These are phyloP conservation scores for Oreotrochilus melanogaster DNA, from an alignment of 2,113 vertebrate species.

Conservation along the genomic window DNA sequence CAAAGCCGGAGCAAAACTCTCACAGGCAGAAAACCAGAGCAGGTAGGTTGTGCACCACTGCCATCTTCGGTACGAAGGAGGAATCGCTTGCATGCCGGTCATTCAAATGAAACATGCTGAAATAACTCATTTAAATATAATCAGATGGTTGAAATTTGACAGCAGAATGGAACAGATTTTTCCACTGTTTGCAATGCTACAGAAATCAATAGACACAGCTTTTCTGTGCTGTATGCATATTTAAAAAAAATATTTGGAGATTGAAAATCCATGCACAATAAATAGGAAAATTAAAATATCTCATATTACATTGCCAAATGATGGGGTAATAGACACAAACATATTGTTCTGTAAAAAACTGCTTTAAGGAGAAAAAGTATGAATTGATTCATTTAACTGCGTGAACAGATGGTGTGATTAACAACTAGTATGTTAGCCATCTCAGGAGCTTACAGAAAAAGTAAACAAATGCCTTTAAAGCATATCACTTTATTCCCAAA, in stretches of 20 bases:
- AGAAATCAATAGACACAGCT: slow-evolving; percentile 82
- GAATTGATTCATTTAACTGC: slow-evolving; percentile 79
- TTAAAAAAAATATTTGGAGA: slow-evolving; percentile 83
- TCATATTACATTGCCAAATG: slow-evolving; percentile 81
- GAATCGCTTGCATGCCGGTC: slow-evolving; percentile 63
- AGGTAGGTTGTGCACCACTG: slow-evolving; percentile 75
- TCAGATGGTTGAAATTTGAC: slow-evolving; percentile 83
- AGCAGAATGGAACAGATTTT: slow-evolving; percentile 83
- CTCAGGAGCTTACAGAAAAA: slow-evolving; percentile 81
- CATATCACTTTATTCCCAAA: slow-evolving; percentile 75
- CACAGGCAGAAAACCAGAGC: background rate
- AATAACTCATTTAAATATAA: slow-evolving; percentile 81
- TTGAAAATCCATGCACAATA: slow-evolving; percentile 81
- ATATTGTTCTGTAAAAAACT: slow-evolving; percentile 82
- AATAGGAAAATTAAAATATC: slow-evolving; percentile 85
- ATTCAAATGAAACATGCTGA: slow-evolving; percentile 67
- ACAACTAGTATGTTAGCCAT: slow-evolving; percentile 85
- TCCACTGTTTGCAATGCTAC: slow-evolving; percentile 80
- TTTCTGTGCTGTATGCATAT: slow-evolving; percentile 78
- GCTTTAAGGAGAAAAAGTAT: slow-evolving; percentile 80
- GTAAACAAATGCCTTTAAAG: slow-evolving; percentile 82
- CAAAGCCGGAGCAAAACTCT: background rate
- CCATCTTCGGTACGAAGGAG: slow-evolving; percentile 77
- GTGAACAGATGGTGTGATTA: slow-evolving; percentile 85
- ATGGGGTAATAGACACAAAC: slow-evolving; percentile 83